Evolutionary conservation across 1,140 invertebrate species (phyloP), one percentile per base, ranked within the genome.

Genomic region (Drosophila arawakana): DNA sequence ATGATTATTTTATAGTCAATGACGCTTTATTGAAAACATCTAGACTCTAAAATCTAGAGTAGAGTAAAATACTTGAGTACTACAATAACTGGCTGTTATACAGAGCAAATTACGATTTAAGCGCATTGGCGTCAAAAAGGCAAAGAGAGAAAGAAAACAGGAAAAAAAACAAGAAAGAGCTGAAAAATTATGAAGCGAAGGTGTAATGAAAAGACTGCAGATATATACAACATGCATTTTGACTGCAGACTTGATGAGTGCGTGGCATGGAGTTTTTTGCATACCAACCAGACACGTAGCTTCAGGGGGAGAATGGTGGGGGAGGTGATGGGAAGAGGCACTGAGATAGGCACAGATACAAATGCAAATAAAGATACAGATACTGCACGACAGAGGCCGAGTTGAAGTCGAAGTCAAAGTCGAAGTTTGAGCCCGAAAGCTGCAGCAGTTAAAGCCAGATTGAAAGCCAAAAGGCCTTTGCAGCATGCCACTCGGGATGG

Each of bases 401-500:
- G 41, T 55, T 25, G 34, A 3, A 73, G 41, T 25, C 50, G 15
- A 15, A 34, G 57, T 5, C 18, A 21, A 3, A 73, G 41, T 25
- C 50, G 15, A 15, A 34, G 57, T 9, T 25, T n/a, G 25, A 41
- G 30, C 37, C 37, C 37, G 37, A 39, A 46, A 8, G 37, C 30
- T 52, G 49, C 58, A 43, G 13, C 52, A 62, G 30, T 37, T 61
- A 46, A 61, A 62, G 58, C 58, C 21, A 49, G 54, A 80, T 60
- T 58, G 54, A 60, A 54, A 70, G 39, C 18, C 18, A 73, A 44
- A 74, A 52, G 52, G 25, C 25, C 65, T 71, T 78, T 73, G 47
- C 63, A 58, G 58, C 58, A 82, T 81, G 76, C 83, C 79, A 74
- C 69, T 82, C 62, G 73, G 73, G 76, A 86, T 88, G 76, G 81